Percentiles rank a stretch among this genome's conserved stretches.
Conservation (phyloP, 1,140 invertebrate genomes). For the Fopius arisanus region DNA sequence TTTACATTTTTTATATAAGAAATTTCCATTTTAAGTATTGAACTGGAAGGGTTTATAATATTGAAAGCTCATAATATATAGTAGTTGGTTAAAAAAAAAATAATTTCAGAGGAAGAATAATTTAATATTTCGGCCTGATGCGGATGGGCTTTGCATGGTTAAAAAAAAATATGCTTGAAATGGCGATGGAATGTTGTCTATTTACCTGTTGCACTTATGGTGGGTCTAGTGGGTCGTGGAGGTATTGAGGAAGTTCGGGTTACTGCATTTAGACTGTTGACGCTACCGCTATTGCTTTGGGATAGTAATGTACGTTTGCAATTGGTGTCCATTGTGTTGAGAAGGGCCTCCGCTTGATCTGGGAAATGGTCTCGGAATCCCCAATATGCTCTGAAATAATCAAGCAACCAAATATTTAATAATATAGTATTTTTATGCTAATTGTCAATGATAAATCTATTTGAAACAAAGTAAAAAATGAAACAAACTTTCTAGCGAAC, state of each 20-base stretch:
- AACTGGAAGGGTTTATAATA: too few species aligned
- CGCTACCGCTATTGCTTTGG: constrained; percentile 64
- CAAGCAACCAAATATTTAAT: constrained; percentile 17
- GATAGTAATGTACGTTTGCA: constrained; percentile 83
- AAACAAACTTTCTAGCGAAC: constrained; percentile 73
- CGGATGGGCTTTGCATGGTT: too few species aligned
- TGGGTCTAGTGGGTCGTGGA: constrained; percentile 55
- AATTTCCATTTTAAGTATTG: too few species aligned
- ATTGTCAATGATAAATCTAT: neutral
- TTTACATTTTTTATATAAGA: too few species aligned
- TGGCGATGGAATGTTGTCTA: neutral
- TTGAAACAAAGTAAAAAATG: constrained; percentile 1
- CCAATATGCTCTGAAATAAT: constrained; percentile 81
- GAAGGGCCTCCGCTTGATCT: constrained; percentile 84
- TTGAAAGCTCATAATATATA: too few species aligned
- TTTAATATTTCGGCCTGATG: too few species aligned
- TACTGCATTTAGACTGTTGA: constrained; percentile 63
- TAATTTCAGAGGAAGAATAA: too few species aligned
- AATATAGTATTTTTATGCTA: neutral
- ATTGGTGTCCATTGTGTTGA: constrained; percentile 82
- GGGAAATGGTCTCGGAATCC: constrained; percentile 91
- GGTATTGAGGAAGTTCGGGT: constrained; percentile 56
- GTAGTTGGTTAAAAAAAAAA: too few species aligned
- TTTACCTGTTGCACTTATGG: constrained; percentile 57
- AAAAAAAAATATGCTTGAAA: too few species aligned